phyloP scores from a whole-genome alignment of 1,140 invertebrate species.

The Phymastichus coffea region DNA sequence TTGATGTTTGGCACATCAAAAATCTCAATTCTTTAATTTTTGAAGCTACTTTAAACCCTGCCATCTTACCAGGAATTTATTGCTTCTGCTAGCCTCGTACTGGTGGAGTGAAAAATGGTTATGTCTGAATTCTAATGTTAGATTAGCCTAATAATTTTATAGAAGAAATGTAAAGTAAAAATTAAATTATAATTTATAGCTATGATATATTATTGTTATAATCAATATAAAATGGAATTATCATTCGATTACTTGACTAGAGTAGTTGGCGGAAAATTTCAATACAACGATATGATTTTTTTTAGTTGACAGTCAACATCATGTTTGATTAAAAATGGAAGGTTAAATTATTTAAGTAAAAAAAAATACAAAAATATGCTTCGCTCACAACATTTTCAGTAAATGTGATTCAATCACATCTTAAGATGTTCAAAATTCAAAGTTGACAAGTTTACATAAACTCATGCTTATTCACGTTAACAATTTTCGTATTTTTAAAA shows the following conservation, averaged over 20 bases:
- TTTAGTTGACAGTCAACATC: slow-evolving; percentile 21
- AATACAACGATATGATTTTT: too few species aligned
- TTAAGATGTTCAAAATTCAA: not conserved
- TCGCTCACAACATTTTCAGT: not conserved
- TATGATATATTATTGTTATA: too few species aligned
- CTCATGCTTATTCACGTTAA: too few species aligned
- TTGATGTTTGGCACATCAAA: slow-evolving; percentile 79
- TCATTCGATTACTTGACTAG: too few species aligned
- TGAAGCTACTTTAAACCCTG: slow-evolving; percentile 62
- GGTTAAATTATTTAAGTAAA: slow-evolving; percentile 5
- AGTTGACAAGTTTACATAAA: too few species aligned
- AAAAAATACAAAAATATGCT: not conserved
- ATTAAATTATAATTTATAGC: too few species aligned
- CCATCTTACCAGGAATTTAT: slow-evolving; percentile 40
- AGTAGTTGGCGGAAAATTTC: too few species aligned
- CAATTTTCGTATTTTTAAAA: too few species aligned
- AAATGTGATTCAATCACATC: not conserved
- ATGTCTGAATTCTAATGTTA: too few species aligned
- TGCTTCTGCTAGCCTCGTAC: slow-evolving; percentile 2
- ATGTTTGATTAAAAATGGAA: slow-evolving; percentile 12
- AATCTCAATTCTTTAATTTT: slow-evolving; percentile 79
- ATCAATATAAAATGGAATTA: too few species aligned
- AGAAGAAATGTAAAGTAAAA: too few species aligned
- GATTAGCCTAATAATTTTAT: too few species aligned
- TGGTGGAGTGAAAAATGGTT: not conserved